A percentile compares a stretch with the other conserved stretches of the same genome.
Evolutionary conservation across 2,888 invertebrate species (phyloP).

Genomic region (Melitaea athalia): DNA sequence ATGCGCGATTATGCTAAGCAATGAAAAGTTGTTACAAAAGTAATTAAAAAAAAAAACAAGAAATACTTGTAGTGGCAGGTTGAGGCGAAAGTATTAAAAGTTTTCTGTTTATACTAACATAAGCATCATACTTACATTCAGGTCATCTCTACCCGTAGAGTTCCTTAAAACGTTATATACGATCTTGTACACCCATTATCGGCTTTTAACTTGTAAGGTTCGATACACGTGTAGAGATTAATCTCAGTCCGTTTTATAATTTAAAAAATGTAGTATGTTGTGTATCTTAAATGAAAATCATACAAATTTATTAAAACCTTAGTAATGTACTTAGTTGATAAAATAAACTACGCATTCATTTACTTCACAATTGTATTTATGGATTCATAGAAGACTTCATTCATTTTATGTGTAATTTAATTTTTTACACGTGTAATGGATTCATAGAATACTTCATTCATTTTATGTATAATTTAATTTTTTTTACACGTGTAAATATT

Average conservation of each 20-base stretch:
- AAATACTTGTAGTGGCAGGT: constrained; percentile 31
- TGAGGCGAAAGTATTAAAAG: constrained; percentile 39
- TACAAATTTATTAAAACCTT: background rate
- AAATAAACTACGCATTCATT: background rate
- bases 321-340: background rate
- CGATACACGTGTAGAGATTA: constrained; percentile 29
- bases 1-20: constrained; percentile 32
- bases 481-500: too few species aligned
- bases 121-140: constrained; percentile 24
- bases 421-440: background rate
- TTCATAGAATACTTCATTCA: background rate
- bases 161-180: constrained; percentile 27
- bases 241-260: constrained; percentile 13
- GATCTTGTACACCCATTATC: constrained; percentile 31
- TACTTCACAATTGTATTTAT: background rate
- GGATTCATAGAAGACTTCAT: background rate
- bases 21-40: constrained; percentile 35
- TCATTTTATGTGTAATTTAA: too few species aligned
- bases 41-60: constrained; percentile 27
- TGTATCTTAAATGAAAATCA: background rate
- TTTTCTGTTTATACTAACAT: constrained; percentile 30
- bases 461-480: too few species aligned
- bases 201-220: constrained; percentile 30
- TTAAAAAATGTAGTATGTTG: background rate
- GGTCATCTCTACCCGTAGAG: constrained; percentile 25